Evolutionary conservation across 2,797 vertebrate genomes (phyloP), one percentile per base, ranked within the genome.

Genomic region (Argyrosomus regius): DNA sequence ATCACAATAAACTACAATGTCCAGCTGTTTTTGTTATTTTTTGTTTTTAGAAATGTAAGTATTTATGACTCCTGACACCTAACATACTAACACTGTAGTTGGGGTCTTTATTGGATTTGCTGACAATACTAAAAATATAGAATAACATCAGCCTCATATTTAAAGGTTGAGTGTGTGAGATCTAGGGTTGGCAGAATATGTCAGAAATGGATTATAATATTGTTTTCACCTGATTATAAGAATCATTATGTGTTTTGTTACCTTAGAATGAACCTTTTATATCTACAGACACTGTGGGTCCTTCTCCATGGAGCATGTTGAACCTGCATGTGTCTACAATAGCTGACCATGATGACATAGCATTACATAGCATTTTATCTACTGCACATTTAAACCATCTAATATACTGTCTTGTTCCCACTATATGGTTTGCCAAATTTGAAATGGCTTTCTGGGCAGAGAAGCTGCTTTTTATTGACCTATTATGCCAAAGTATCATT

Each of bases 341-440:
- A 39, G 35, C 35, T 39, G 35, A 39, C n/a, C n/a, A n/a, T n/a
- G n/a, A n/a, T n/a, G n/a, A 12, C 12, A 43, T 12, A 43, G 12
- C 17, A 31, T 31, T 31, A 31, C 28, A 31, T 31, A 31, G 31
- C 31, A 31, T 31, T 31, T 31, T 6, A 7, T 9, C 17, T 49
- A 13, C 22, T 69, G 1, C 5, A n/a, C 11, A 46, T 65, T 66
- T 41, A 14, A 46, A 18, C 20, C 14, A 46, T 53, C 16, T 24
- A 7, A 22, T 31, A 39, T 20, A 7, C 18, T 53, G 4, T 26
- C 28, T 28, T 53, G 41, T 45, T 49, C 16, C 9, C 52, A 9
- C 2, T 67, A 28, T 28, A 31, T 11, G 22, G 5, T 79, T 67
- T 63, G 45, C 22, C 48, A 24, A 61, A 71, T 13, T 60, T 31